Evolutionary conservation across 2,888 invertebrate genomes (phyloP).

Genomic region (Pinctada fucata): DNA sequence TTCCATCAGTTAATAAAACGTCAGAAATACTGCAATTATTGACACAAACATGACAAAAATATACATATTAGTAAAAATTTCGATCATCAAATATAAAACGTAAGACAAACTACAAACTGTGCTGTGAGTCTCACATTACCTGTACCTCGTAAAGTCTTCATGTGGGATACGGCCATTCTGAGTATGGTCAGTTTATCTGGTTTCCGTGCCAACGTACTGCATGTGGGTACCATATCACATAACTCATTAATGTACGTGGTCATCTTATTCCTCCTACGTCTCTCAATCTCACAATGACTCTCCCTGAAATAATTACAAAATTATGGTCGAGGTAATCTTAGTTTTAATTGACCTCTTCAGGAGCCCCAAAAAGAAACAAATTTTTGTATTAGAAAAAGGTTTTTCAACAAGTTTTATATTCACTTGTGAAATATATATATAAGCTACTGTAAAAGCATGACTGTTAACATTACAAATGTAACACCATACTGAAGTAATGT

Average conservation of each 20-base stretch:
- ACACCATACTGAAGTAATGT: too few species aligned
- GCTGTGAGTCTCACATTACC: constrained; percentile 12
- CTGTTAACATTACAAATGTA: too few species aligned
- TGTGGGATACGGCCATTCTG: constrained; percentile 99
- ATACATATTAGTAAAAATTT: too few species aligned
- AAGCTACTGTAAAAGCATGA: too few species aligned
- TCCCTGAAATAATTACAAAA: constrained; percentile 82
- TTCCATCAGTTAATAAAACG: too few species aligned
- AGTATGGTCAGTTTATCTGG: constrained; percentile 99
- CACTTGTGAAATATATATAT: too few species aligned
- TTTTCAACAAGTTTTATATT: too few species aligned
- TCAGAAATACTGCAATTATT: too few species aligned
- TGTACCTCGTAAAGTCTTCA: constrained; percentile 96
- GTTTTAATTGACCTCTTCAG: neutral
- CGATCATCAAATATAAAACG: too few species aligned
- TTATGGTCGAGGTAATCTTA: neutral
- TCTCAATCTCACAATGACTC: constrained; percentile 99
- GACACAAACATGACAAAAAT: too few species aligned
- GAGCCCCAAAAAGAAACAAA: constrained; percentile 7
- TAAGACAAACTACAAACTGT: too few species aligned
- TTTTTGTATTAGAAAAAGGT: too few species aligned
- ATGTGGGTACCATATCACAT: constrained; percentile 99
- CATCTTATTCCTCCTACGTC: constrained; percentile 99
- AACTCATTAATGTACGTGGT: constrained; percentile 99
- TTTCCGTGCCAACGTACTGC: constrained; percentile 97